Percentiles rank a stretch among this genome's conserved stretches.
Conservation (phyloP, 2,113 vertebrate species). For the Thalassoma bifasciatum region DNA sequence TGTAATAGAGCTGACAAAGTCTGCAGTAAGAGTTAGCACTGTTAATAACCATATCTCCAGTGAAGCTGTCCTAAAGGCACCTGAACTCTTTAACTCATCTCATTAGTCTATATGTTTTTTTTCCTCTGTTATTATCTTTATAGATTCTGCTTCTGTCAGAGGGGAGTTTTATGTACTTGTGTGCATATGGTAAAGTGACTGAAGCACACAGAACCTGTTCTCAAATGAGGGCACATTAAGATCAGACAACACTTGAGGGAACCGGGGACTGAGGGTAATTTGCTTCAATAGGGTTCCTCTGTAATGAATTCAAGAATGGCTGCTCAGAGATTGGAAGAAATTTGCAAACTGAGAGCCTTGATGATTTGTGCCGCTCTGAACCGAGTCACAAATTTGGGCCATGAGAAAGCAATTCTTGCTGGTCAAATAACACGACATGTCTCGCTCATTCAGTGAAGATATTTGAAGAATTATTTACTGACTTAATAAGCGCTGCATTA, state of each 20-base stretch:
- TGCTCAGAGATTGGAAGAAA: constrained; percentile 33
- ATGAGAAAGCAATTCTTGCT: constrained; percentile 14
- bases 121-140: constrained; percentile 20
- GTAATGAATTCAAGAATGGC: constrained; percentile 48
- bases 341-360: constrained; percentile 29
- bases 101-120: not conserved
- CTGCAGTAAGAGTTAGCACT: not conserved
- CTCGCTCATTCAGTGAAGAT: not conserved
- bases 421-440: constrained; percentile 13
- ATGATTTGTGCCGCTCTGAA: constrained; percentile 33
- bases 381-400: constrained; percentile 7
- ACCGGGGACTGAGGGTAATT: constrained; percentile 38
- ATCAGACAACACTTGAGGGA: constrained; percentile 50
- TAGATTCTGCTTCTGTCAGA: not conserved
- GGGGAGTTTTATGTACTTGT: constrained; percentile 15
- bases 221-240: constrained; percentile 47
- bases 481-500: constrained; percentile 1
- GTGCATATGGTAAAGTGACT: constrained; percentile 23
- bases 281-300: constrained; percentile 23
- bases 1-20: not conserved
- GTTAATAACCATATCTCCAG: not conserved
- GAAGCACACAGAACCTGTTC: constrained; percentile 14
- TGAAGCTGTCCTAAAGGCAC: not conserved
- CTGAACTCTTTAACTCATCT: not conserved
- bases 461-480: constrained; percentile 5